Evolutionary conservation across 1,140 invertebrate genomes (phyloP).

Genomic region (Ditylenchus dipsaci): DNA sequence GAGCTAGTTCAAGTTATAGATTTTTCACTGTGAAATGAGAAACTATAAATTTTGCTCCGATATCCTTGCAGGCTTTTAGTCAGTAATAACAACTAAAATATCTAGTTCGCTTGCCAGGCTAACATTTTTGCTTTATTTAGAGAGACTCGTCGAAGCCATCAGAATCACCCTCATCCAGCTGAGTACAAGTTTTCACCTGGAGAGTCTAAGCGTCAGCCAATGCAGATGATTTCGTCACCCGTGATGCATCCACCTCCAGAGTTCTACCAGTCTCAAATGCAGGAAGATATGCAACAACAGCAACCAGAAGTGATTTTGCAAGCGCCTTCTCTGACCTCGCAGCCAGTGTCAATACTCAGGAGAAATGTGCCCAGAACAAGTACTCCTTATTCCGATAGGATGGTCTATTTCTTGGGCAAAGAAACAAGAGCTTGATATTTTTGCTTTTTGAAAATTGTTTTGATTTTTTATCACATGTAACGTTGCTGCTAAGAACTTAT

Average conservation of each 20-base stretch:
- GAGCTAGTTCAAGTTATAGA: too few relatives aligned
- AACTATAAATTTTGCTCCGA: too few relatives aligned
- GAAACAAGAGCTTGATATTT: slow-evolving; percentile 3
- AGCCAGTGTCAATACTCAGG: slow-evolving; percentile 2
- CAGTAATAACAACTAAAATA: too few relatives aligned
- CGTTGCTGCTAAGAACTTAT: too few relatives aligned
- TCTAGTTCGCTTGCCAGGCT: too few relatives aligned
- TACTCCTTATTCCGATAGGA: not conserved
- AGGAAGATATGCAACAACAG: not conserved
- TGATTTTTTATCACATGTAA: too few relatives aligned
- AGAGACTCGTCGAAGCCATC: not conserved
- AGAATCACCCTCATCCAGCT: not conserved
- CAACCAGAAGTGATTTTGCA: not conserved
- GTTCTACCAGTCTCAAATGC: not conserved
- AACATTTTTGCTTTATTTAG: not conserved
- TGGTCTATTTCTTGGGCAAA: not conserved
- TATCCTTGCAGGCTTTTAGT: too few relatives aligned
- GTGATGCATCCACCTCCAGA: not conserved
- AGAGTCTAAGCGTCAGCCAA: slow-evolving; percentile 3
- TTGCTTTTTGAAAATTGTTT: not conserved
- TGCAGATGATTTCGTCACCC: not conserved
- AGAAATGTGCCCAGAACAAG: not conserved
- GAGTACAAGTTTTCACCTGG: not conserved
- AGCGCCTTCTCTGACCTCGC: not conserved
- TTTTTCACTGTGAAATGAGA: too few relatives aligned